Base-by-base conservation (phyloP, 2,888 invertebrate species). In the Tachina grossa region DNA sequence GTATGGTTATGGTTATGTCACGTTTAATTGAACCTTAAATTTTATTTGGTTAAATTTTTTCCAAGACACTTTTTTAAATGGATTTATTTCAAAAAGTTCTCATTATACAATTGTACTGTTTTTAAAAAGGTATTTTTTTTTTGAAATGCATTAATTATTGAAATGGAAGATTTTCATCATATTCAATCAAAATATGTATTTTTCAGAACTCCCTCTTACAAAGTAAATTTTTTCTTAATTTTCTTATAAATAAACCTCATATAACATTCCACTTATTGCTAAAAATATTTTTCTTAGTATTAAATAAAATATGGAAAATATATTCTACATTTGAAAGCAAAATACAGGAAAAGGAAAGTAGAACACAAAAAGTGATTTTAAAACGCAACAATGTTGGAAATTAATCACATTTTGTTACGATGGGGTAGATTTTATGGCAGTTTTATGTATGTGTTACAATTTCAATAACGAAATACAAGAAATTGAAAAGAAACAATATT, bases 341-440 rank as follows among this genome's bases (percentile, higher is more conserved):
- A 57, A 22, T 41, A 72, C 43, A 72, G 71, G 79, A 80, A 80
- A 65, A 49, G 63, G 22, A 16, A 78, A 78, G 53, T 69, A 51
- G 43, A 63, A 55, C 45, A 80, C n/a, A 71, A 65, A 65, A 80
- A 66, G 43, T 49, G 39, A n/a, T 65, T 79, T 72, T 57, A 55
- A 57, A 72, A 47, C 68, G 47, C 79, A 61, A 79, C 51, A 61
- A 53, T 61, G 53, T 47, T 71, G 31, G 6, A 71, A 61, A 31
- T 49, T 71, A 71, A 79, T 55, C 16, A 61, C 39, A 39, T 49
- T 57, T 31, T 47, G 47, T 43, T 19, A 19, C 13, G 6, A 11
- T 19, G 41, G 14, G 55, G 47, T 41, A 47, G 68, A 47, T 61
- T 78, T 31, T 51, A 5, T 49, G 22, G n/a, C 51, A 11, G 61